phyloP scores from a whole-genome alignment of 2,888 invertebrate genomes.

The Cephus nigrinus region DNA sequence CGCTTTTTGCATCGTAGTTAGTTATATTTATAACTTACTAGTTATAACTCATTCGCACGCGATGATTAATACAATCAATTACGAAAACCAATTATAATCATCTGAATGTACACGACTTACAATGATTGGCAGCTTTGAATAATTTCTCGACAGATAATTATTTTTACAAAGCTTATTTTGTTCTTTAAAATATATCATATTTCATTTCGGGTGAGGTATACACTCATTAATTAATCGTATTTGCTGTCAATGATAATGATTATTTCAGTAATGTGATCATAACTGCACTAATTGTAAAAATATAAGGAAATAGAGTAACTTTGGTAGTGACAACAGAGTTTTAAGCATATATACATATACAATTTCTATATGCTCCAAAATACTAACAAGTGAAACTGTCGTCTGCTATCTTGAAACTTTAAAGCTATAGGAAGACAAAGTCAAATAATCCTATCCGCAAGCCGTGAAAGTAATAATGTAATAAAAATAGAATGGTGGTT shows the following conservation, averaged over 20 bases:
- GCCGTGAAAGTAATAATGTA: background rate
- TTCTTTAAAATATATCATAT: background rate
- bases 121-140: background rate
- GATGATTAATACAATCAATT: background rate
- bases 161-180: background rate
- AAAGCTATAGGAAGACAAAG: background rate
- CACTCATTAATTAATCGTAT: background rate
- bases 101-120: background rate
- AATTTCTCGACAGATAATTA: background rate
- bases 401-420: background rate
- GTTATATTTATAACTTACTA: constrained; percentile 41
- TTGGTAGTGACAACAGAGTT: background rate
- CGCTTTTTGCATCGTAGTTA: constrained; percentile 34
- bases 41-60: constrained; percentile 42
- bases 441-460: background rate
- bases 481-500: background rate
- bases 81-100: background rate
- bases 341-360: background rate
- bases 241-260: background rate
- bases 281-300: background rate
- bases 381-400: background rate
- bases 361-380: background rate
- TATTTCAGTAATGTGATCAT: background rate
- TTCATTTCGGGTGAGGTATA: background rate
- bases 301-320: background rate